A percentile compares a stretch with the other conserved stretches of the same genome.
These are phyloP conservation scores for Dipodomys spectabilis DNA, from an alignment of 2,113 vertebrate species.

Conservation along the genomic window DNA sequence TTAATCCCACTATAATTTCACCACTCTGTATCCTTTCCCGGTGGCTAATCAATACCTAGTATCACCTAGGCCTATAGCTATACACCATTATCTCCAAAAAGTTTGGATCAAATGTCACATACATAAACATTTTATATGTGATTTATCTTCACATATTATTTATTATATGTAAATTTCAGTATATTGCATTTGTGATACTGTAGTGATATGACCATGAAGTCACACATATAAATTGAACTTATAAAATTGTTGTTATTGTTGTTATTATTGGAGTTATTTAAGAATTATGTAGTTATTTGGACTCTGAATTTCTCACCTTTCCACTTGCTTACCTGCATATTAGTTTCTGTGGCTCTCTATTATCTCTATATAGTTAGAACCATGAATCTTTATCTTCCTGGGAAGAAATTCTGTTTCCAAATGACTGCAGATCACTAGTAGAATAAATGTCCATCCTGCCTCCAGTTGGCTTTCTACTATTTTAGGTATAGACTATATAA, in stretches of 20 bases:
- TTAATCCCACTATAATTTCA: neutral
- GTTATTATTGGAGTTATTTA: neutral
- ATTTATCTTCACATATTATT: no score
- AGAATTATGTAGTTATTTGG: neutral
- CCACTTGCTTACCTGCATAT: no score
- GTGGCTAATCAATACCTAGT: neutral
- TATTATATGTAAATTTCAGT: neutral
- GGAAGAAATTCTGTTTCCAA: neutral
- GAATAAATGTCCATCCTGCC: neutral
- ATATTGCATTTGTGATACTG: neutral
- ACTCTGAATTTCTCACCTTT: neutral
- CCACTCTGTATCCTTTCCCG: neutral
- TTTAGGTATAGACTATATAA: neutral
- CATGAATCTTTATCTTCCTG: neutral
- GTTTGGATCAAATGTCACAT: neutral
- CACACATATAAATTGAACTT: neutral
- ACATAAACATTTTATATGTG: no score
- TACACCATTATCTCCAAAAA: neutral
- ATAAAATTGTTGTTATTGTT: neutral
- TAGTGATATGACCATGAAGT: neutral
- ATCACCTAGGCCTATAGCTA: neutral
- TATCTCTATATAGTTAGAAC: no score
- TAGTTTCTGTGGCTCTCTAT: no score
- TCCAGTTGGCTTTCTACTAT: conserved; percentile 15
- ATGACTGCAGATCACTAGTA: neutral